phyloP scores from a whole-genome alignment of 2,888 invertebrate genomes.

The Neuroscelio doddi region DNA sequence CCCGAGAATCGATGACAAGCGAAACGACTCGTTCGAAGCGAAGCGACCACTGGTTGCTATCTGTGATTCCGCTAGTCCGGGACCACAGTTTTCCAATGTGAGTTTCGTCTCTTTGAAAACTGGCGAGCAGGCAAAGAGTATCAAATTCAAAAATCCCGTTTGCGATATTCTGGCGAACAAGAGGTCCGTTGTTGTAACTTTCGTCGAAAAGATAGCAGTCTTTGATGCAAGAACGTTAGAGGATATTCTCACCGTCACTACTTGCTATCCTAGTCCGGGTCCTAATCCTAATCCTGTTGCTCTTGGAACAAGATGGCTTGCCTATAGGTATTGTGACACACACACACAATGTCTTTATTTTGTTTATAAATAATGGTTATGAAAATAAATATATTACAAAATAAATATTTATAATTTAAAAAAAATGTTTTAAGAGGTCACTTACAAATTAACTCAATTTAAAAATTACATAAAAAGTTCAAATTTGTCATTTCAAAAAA shows the following conservation, averaged over 20 bases:
- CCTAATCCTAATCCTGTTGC: constrained; percentile 87
- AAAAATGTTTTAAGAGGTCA: neutral
- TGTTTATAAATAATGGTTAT: constrained; percentile 64
- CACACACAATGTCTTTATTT: too few relatives aligned
- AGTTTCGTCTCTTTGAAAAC: constrained; percentile 89
- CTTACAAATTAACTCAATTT: too few relatives aligned
- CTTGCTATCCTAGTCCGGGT: constrained; percentile 91
- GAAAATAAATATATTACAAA: neutral
- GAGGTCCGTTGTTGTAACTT: constrained; percentile 89
- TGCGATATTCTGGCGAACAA: constrained; percentile 92
- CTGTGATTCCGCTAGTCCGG: constrained; percentile 88
- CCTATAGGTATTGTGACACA: constrained; percentile 78
- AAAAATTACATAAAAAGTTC: too few relatives aligned
- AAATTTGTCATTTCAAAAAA: too few relatives aligned
- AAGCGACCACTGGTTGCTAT: constrained; percentile 92
- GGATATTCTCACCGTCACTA: constrained; percentile 89
- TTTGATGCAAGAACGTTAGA: constrained; percentile 92
- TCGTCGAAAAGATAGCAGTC: constrained; percentile 91
- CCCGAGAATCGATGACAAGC: constrained; percentile 76
- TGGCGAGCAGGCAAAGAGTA: constrained; percentile 88
- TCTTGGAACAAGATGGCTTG: constrained; percentile 88
- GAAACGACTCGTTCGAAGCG: constrained; percentile 81
- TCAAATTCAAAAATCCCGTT: constrained; percentile 93
- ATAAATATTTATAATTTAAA: neutral
- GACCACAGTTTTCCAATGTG: constrained; percentile 84